A percentile compares a stretch with the other conserved stretches of the same genome.
Conservation (phyloP, 2,888 invertebrate species). For the Rhyacophila evoluta region DNA sequence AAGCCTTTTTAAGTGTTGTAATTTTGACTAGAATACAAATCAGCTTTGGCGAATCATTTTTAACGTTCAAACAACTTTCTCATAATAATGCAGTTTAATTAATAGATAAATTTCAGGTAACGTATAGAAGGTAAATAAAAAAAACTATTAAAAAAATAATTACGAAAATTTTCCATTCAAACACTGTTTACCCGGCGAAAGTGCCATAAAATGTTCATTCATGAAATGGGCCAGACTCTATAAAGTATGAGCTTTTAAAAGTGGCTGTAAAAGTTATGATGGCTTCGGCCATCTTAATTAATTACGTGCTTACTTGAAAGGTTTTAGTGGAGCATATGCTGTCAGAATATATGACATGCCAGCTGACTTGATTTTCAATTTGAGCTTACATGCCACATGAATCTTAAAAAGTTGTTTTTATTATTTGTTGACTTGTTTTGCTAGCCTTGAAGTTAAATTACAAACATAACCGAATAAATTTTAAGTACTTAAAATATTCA, state of each 20-base stretch:
- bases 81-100: too few relatives aligned
- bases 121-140: too few relatives aligned
- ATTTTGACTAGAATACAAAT: too few relatives aligned
- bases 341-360: conserved; percentile 2
- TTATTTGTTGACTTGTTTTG: neutral
- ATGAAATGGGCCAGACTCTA: neutral
- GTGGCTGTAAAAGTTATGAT: conserved; percentile 20
- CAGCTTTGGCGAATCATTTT: too few relatives aligned
- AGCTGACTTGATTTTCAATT: conserved; percentile 9
- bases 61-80: too few relatives aligned
- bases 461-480: too few relatives aligned
- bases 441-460: too few relatives aligned
- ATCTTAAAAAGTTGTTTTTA: neutral
- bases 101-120: too few relatives aligned
- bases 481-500: too few relatives aligned
- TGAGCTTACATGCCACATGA: neutral
- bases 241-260: neutral
- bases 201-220: conserved; percentile 2
- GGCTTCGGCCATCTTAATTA: conserved; percentile 14
- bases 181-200: neutral
- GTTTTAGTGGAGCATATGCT: conserved; percentile 14
- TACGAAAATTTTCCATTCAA: neutral
- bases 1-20: too few relatives aligned
- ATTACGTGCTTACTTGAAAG: conserved; percentile 22
- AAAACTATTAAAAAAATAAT: neutral